A percentile compares a stretch with the other conserved stretches of the same genome.
Evolutionary conservation across 2,888 invertebrate genomes (phyloP).

Genomic region (Gymnocheta viridis): DNA sequence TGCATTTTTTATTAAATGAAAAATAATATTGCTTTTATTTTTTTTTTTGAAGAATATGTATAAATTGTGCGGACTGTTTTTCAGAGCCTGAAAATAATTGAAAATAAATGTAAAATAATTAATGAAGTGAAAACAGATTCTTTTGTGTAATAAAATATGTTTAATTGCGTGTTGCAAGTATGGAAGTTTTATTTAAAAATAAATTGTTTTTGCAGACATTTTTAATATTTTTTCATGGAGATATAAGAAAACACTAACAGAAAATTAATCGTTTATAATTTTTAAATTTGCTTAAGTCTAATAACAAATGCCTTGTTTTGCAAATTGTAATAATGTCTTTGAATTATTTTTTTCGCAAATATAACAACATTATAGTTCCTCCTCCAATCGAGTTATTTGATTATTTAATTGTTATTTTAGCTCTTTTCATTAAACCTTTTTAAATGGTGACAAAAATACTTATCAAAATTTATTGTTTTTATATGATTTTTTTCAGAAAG

Average conservation of each 20-base stretch:
- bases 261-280: too few species aligned
- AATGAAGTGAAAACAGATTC: conserved; percentile 61
- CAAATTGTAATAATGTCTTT: too few species aligned
- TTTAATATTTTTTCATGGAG: background rate
- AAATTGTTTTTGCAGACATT: background rate
- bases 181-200: background rate
- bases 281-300: too few species aligned
- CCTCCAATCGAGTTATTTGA: too few species aligned
- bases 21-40: conserved; percentile 21
- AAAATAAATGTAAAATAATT: conserved; percentile 45
- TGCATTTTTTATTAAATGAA: conserved; percentile 50
- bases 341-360: too few species aligned
- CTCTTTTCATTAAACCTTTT: too few species aligned
- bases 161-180: conserved; percentile 20
- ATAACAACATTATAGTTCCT: too few species aligned
- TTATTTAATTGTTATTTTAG: too few species aligned
- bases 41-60: background rate
- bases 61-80: background rate
- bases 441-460: too few species aligned
- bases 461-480: too few species aligned
- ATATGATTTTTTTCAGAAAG: too few species aligned
- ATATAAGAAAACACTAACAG: background rate
- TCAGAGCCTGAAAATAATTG: conserved; percentile 6
- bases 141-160: conserved; percentile 43
- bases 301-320: too few species aligned